phyloP scores from a whole-genome alignment of 92 coral and sea anemone genomes.

The Epizoanthus ramosus region DNA sequence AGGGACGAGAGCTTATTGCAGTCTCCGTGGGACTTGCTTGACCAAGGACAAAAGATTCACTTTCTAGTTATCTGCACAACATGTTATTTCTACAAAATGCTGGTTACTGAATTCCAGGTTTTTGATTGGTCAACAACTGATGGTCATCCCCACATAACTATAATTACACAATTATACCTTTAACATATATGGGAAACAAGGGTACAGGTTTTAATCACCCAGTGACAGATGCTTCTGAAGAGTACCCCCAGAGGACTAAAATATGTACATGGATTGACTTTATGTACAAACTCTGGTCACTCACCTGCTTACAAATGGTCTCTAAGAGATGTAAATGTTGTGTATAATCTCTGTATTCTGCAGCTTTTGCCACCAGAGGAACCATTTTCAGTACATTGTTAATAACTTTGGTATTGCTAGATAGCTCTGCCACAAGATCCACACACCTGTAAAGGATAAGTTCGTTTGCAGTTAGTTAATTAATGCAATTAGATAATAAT shows the following conservation, averaged over 20 bases:
- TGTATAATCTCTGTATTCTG: constrained; percentile 81
- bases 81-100: not conserved
- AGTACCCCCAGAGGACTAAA: no score
- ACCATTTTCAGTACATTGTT: constrained; percentile 64
- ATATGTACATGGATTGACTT: not conserved
- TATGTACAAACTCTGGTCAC: not conserved
- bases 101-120: no score
- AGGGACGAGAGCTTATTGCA: no score
- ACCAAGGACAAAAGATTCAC: not conserved
- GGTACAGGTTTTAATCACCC: not conserved
- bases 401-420: constrained; percentile 66
- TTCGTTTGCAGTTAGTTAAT: no score
- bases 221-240: not conserved
- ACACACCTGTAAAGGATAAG: constrained; percentile 64
- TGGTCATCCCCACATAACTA: no score
- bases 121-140: no score
- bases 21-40: not conserved
- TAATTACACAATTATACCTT: no score
- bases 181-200: not conserved
- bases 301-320: constrained; percentile 92
- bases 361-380: constrained; percentile 81
- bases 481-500: no score
- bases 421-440: constrained; percentile 85
- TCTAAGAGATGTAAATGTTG: constrained; percentile 92
- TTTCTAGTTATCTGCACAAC: not conserved